These are phyloP conservation scores for Drosophila falleni DNA, from an alignment of 2,888 invertebrate genomes.

Conservation along the genomic window DNA sequence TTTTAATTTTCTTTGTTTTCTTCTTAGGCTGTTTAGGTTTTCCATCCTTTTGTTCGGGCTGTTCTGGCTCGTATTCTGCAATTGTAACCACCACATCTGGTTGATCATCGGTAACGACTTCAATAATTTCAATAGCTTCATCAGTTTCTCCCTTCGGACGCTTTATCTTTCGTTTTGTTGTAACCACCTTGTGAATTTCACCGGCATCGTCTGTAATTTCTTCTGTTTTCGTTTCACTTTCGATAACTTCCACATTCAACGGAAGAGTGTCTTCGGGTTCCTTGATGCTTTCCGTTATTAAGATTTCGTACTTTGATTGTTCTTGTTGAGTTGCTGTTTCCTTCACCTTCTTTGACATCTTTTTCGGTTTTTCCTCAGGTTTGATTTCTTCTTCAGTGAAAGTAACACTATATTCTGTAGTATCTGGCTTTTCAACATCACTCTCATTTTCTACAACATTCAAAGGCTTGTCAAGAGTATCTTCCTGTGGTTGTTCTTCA, in stretches of 20 bases:
- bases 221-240: slow-evolving; percentile 85
- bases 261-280: slow-evolving; percentile 55
- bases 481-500: slow-evolving; percentile 85
- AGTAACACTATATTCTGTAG: slow-evolving; percentile 34
- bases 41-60: slow-evolving; percentile 81
- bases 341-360: slow-evolving; percentile 30
- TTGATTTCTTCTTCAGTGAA: slow-evolving; percentile 46
- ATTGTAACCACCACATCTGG: slow-evolving; percentile 82
- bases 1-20: slow-evolving; percentile 81
- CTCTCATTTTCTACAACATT: slow-evolving; percentile 40
- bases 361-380: slow-evolving; percentile 20
- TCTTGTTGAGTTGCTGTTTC: slow-evolving; percentile 28
- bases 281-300: slow-evolving; percentile 49
- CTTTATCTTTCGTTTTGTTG: slow-evolving; percentile 85
- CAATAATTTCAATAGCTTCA: slow-evolving; percentile 84
- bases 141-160: slow-evolving; percentile 84
- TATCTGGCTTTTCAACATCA: slow-evolving; percentile 76
- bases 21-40: slow-evolving; percentile 79
- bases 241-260: slow-evolving; percentile 78
- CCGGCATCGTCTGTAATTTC: slow-evolving; percentile 85
- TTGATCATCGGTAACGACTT: slow-evolving; percentile 81
- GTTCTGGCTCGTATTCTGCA: slow-evolving; percentile 73
- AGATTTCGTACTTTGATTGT: slow-evolving; percentile 44
- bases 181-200: slow-evolving; percentile 83
- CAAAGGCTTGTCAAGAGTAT: slow-evolving; percentile 25